These are phyloP conservation scores for Carassius carassius DNA, from an alignment of 2,113 vertebrate species.

Conservation along the genomic window DNA sequence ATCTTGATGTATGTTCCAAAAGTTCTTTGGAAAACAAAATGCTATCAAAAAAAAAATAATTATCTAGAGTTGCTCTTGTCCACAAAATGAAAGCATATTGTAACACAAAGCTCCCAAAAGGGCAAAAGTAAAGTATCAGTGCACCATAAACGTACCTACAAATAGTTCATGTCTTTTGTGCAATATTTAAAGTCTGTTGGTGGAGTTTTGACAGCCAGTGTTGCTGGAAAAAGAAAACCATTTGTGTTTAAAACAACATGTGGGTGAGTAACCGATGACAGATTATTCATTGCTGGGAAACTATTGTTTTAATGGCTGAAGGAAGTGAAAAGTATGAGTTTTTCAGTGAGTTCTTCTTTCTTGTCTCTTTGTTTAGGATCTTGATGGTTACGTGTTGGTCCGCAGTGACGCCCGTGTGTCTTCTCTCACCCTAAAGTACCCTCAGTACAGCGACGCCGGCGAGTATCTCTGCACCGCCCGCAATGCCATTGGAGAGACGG, in stretches of 20 bases:
- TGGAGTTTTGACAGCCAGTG: not conserved
- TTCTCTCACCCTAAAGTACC: slow-evolving; percentile 91
- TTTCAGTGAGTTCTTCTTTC: not conserved
- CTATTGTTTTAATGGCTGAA: slow-evolving; percentile 1
- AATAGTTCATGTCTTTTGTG: not conserved
- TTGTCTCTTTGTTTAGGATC: slow-evolving; percentile 74
- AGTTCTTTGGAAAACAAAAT: not conserved
- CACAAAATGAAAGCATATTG: not conserved
- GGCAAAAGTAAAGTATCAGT: not conserved
- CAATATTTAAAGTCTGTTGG: not conserved
- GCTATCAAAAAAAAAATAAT: not conserved
- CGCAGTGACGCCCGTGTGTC: slow-evolving; percentile 93
- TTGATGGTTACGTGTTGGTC: slow-evolving; percentile 87
- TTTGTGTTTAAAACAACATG: not conserved
- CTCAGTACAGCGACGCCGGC: slow-evolving; percentile 93
- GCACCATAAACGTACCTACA: not conserved
- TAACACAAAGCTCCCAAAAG: not conserved
- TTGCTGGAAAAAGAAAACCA: not conserved
- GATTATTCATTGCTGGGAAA: not conserved
- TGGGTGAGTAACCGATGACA: not conserved
- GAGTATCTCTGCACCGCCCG: slow-evolving; percentile 91
- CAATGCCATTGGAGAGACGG: slow-evolving; percentile 91
- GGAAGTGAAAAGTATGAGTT: not conserved
- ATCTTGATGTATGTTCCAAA: not conserved
- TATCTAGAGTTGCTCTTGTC: not conserved